Evolutionary conservation across 2,797 vertebrate species (phyloP), one percentile per base, ranked within the genome.

Genomic region (Neosalanx taihuensis): DNA sequence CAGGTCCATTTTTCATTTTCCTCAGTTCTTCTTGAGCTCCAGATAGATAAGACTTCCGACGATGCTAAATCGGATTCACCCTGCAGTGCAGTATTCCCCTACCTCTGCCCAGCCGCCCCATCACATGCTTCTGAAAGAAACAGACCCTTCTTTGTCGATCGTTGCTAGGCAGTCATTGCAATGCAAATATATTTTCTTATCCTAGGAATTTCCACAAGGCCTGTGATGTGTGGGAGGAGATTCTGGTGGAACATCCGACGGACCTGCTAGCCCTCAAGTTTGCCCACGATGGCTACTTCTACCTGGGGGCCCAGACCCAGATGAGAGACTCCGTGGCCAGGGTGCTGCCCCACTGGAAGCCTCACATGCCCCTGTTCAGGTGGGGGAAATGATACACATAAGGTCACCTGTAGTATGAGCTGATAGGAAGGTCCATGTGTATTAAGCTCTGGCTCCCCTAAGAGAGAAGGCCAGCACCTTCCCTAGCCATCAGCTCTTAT

Each of bases 261-360:
- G 98, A 99, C 74, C 60, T 98, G 84, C 71, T 99, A 78, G 98
- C 98, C 12, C 88, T 99, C 59, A 99, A 92, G 80, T 96, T 99
- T 68, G 86, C 94, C 70, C 96, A 99, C 0, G 95, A 98, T 23
- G 67, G 90, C 53, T 97, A 94, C 64, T 99, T 99, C 86, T 98
- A 95, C 87, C 79, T 94, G 75, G 98, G 97, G 46, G 80, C 91
- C 56, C 93, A 94, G 23, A 73, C 35, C 3, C 92, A 87, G 77
- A 94, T 97, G 93, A 92, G 96, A 63, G 96, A 98, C 81, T 98
- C 96, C 0, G 91, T 97, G 69, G 94, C 94, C 30, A 85, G 94
- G 0, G 89, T 98, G 64, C 92, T 96, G 86, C 95, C 95, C 23
- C 85, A 95, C 83, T 99, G 97, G 96, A 96, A 94, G 7, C 90